Evolutionary conservation across 2,113 vertebrate genomes (phyloP).

Genomic region (Pongo pygmaeus): DNA sequence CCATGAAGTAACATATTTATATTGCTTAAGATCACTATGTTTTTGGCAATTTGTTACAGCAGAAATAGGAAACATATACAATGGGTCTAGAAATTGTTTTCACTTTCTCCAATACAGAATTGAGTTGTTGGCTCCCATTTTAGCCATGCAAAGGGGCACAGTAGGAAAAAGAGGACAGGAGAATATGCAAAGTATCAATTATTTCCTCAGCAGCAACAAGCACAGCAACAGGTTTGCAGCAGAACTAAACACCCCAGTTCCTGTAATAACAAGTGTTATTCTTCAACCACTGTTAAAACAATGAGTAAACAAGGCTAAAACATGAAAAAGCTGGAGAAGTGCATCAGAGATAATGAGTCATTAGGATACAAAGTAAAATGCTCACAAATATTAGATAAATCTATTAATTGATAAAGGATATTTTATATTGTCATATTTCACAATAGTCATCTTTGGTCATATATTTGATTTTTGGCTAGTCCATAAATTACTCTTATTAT

Average conservation of each 20-base stretch:
- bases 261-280: neutral
- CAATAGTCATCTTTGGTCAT: neutral
- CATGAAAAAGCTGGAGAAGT: neutral
- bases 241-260: neutral
- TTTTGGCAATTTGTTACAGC: neutral
- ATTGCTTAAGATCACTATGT: neutral
- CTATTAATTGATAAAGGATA: neutral
- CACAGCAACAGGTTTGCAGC: neutral
- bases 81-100: neutral
- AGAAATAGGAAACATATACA: neutral
- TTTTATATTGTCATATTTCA: neutral
- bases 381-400: neutral
- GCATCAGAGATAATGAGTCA: rapidly evolving
- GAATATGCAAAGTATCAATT: neutral
- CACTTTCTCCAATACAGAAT: neutral
- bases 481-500: neutral
- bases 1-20: neutral
- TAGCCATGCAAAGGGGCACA: too few species aligned
- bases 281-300: neutral
- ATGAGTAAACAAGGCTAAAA: neutral
- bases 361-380: neutral
- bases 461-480: neutral
- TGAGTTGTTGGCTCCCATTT: neutral
- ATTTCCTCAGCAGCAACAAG: neutral
- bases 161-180: neutral